These are phyloP conservation scores for Siniperca scherzeri DNA, from an alignment of 2,797 vertebrate genomes.

Conservation along the genomic window DNA sequence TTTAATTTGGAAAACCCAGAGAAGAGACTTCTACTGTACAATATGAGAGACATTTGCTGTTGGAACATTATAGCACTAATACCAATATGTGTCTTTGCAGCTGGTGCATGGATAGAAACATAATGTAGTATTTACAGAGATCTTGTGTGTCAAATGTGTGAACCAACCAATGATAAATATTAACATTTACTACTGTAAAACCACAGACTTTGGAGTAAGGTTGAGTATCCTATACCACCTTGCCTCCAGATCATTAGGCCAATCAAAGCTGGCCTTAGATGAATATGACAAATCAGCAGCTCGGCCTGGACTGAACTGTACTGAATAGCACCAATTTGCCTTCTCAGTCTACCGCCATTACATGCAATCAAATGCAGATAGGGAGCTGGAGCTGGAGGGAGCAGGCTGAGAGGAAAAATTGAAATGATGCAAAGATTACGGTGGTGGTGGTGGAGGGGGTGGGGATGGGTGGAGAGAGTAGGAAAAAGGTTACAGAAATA, in stretches of 20 bases:
- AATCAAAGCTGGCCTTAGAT: conserved; percentile 68
- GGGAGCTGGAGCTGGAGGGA: conserved; percentile 55
- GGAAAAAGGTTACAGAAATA: conserved; percentile 33
- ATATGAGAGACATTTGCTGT: neutral
- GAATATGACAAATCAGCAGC: conserved; percentile 77
- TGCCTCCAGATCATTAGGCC: conserved; percentile 64
- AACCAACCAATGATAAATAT: conserved; percentile 25
- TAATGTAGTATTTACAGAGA: neutral
- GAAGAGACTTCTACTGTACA: neutral
- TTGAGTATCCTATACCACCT: conserved; percentile 34
- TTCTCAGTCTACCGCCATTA: conserved; percentile 74
- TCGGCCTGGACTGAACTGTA: conserved; percentile 55
- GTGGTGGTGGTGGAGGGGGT: conserved; percentile 11
- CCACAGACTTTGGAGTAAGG: conserved; percentile 31
- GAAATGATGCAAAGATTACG: conserved; percentile 69
- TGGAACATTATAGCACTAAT: neutral
- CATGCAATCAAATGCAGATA: conserved; percentile 79
- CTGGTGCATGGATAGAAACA: neutral
- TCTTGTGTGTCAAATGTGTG: conserved; percentile 12
- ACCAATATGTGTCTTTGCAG: neutral
- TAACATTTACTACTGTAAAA: conserved; percentile 28
- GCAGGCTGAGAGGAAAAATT: conserved; percentile 57
- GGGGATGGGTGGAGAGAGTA: conserved; percentile 14
- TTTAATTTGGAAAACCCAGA: neutral
- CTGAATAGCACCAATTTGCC: conserved; percentile 80